These are phyloP conservation scores for Melipona beecheii DNA, from an alignment of 2,888 invertebrate species.

Conservation along the genomic window DNA sequence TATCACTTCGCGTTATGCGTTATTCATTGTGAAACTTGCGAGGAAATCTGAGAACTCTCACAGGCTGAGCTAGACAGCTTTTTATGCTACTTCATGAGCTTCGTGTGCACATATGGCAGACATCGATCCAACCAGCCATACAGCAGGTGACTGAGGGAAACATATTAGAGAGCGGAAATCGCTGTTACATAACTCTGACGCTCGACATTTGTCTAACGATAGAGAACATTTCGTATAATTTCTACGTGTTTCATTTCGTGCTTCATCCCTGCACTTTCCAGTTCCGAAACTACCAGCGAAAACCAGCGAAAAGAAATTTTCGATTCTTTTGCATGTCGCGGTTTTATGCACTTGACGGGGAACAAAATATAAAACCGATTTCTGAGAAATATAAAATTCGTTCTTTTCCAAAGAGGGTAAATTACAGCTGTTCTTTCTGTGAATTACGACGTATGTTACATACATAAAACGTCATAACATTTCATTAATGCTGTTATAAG, in stretches of 20 bases:
- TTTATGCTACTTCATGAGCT: conserved; percentile 19
- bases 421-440: too few relatives aligned
- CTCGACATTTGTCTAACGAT: conserved; percentile 1
- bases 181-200: background rate
- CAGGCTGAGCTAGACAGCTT: conserved; percentile 12
- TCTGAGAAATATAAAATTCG: too few relatives aligned
- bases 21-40: conserved; percentile 40
- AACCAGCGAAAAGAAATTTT: background rate
- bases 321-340: too few relatives aligned
- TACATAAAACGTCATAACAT: too few relatives aligned
- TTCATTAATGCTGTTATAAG: too few relatives aligned
- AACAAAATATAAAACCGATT: too few relatives aligned
- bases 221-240: background rate
- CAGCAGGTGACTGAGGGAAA: conserved; percentile 24
- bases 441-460: too few relatives aligned
- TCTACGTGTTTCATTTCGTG: background rate
- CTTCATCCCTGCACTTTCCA: background rate
- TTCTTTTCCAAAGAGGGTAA: too few relatives aligned
- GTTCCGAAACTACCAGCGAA: background rate
- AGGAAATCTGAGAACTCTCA: conserved; percentile 24
- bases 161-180: background rate
- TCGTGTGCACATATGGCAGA: conserved; percentile 28
- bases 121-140: conserved; percentile 35
- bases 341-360: too few relatives aligned
- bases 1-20: conserved; percentile 13